Evolutionary conservation across 2,113 vertebrate species (phyloP).

Genomic region (Tiliqua scincoides): DNA sequence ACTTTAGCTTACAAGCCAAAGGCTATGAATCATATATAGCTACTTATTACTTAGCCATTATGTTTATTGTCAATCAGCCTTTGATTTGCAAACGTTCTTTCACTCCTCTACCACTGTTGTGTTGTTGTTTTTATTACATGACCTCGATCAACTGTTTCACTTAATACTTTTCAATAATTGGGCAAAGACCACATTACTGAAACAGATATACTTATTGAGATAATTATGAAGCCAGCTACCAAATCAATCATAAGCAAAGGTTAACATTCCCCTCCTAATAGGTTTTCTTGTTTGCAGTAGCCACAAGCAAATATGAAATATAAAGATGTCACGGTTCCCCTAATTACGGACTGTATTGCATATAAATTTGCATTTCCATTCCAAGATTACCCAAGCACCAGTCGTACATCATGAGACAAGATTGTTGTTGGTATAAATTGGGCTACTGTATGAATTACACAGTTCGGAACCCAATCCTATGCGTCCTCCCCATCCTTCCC

Average conservation of each 20-base stretch:
- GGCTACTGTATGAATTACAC: too few relatives aligned
- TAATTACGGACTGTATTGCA: not conserved
- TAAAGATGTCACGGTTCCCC: not conserved
- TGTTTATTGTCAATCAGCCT: not conserved
- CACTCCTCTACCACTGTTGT: not conserved
- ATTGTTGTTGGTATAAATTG: too few relatives aligned
- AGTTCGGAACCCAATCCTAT: too few relatives aligned
- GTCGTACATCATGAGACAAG: too few relatives aligned
- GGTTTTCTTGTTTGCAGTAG: not conserved
- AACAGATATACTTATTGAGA: not conserved
- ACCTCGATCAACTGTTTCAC: not conserved
- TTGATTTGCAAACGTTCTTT: not conserved
- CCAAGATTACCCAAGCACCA: too few relatives aligned
- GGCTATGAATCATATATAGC: too few relatives aligned
- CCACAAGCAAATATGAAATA: not conserved
- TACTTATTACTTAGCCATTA: not conserved
- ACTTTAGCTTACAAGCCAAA: not conserved
- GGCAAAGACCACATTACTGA: fast-evolving
- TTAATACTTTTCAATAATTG: not conserved
- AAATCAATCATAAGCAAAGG: not conserved
- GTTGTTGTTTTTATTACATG: not conserved
- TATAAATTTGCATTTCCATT: not conserved
- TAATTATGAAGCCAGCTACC: not conserved
- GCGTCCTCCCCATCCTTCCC: too few relatives aligned
- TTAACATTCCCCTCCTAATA: not conserved